Conservation (phyloP, 1,140 invertebrate species). For the Panonychus citri region DNA sequence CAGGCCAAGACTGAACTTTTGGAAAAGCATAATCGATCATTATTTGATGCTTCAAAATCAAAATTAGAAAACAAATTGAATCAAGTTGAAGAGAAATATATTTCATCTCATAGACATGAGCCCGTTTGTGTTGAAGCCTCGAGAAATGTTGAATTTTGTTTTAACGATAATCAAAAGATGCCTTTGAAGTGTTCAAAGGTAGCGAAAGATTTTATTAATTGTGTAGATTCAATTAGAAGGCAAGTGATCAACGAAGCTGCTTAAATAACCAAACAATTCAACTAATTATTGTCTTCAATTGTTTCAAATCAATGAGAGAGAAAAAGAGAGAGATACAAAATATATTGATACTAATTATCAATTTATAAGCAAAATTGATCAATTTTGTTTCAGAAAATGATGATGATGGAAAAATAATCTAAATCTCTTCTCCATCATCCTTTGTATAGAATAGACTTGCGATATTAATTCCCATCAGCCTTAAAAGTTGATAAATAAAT, state of each 20-base stretch:
- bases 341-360: too few species aligned
- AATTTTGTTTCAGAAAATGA: too few species aligned
- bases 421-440: too few species aligned
- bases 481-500: background rate
- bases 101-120: slow-evolving; percentile 15
- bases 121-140: slow-evolving; percentile 20
- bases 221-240: slow-evolving; percentile 17
- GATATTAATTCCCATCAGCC: background rate
- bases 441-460: background rate
- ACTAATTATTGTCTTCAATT: too few species aligned
- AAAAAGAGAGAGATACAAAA: too few species aligned
- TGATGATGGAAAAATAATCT: too few species aligned
- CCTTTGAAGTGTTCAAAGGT: slow-evolving; percentile 19
- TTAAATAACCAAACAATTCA: too few species aligned
- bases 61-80: background rate
- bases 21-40: background rate
- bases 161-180: slow-evolving; percentile 17
- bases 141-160: slow-evolving; percentile 19
- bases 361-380: too few species aligned
- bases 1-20: background rate
- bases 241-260: background rate
- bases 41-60: background rate
- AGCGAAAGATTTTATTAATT: slow-evolving; percentile 19
- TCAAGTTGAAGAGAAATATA: slow-evolving; percentile 10
- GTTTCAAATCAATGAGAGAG: too few species aligned